Evolutionary conservation across 2,797 vertebrate species (phyloP).

Genomic region (Pangasius djambal): DNA sequence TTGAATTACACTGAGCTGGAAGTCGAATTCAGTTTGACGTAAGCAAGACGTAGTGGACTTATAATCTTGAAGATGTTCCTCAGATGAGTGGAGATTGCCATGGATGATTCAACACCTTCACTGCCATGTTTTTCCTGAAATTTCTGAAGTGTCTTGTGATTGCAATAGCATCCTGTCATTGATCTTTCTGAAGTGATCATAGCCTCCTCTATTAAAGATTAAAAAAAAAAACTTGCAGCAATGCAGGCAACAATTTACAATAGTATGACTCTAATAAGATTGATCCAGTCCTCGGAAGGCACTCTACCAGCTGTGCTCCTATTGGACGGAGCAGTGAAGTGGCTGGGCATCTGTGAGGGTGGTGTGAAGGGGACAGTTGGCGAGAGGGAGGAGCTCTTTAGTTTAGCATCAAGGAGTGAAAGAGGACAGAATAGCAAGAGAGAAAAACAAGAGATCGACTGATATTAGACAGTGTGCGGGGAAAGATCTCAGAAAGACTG

Average conservation of each 20-base stretch:
- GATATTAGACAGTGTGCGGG: no score
- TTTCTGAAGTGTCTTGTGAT: neutral
- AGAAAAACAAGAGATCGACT: slow-evolving; percentile 47
- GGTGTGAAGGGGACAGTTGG: slow-evolving; percentile 67
- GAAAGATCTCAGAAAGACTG: neutral
- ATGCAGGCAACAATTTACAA: slow-evolving; percentile 68
- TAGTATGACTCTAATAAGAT: slow-evolving; percentile 71
- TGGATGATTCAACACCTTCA: neutral
- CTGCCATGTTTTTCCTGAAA: neutral
- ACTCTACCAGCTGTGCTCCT: slow-evolving; percentile 66
- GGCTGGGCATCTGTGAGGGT: slow-evolving; percentile 51
- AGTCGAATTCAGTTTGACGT: neutral
- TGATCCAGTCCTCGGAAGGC: slow-evolving; percentile 61
- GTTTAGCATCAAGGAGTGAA: slow-evolving; percentile 57
- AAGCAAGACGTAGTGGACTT: neutral
- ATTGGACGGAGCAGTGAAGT: slow-evolving; percentile 58
- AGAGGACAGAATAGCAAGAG: slow-evolving; percentile 42
- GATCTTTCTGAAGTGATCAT: neutral
- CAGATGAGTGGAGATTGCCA: neutral
- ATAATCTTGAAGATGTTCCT: neutral
- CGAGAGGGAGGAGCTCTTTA: slow-evolving; percentile 68
- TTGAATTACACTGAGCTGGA: neutral
- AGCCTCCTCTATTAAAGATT: neutral
- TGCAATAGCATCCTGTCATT: neutral
- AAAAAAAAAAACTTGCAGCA: no score